Percentiles rank a stretch among this genome's conserved stretches.
Conservation (phyloP, 2,797 vertebrate species). For the Enteromius anoplus region DNA sequence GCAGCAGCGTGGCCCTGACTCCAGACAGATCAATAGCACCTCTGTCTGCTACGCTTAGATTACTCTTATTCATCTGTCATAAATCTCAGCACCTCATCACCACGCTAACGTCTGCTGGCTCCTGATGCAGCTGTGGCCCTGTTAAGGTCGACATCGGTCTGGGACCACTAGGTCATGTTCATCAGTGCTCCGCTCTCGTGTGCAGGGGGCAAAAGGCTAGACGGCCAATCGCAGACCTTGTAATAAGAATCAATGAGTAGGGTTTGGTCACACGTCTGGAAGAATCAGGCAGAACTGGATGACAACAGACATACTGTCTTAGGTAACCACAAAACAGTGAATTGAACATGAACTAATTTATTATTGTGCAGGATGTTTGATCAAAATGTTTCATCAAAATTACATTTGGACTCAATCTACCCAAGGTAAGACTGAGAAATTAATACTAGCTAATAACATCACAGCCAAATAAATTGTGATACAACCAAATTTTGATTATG, state of each 20-base stretch:
- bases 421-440: not conserved
- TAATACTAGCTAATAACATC: not conserved
- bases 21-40: constrained; percentile 92
- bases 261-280: constrained; percentile 29
- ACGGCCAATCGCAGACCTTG: constrained; percentile 44
- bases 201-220: constrained; percentile 44
- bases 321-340: not conserved
- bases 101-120: constrained; percentile 36
- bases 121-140: constrained; percentile 29
- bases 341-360: not conserved
- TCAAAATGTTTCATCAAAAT: not conserved
- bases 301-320: constrained; percentile 6
- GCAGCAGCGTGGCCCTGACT: constrained; percentile 84
- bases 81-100: constrained; percentile 72
- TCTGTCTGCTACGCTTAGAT: constrained; percentile 85
- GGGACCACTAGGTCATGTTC: constrained; percentile 52
- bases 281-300: not conserved
- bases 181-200: constrained; percentile 36
- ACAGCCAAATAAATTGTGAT: not conserved
- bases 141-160: constrained; percentile 11
- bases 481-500: not conserved
- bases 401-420: not conserved
- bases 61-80: constrained; percentile 88
- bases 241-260: constrained; percentile 33
- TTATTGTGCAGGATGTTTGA: not conserved